These are phyloP conservation scores for Drosophila anceps DNA, from an alignment of 2,888 invertebrate genomes.

Conservation along the genomic window DNA sequence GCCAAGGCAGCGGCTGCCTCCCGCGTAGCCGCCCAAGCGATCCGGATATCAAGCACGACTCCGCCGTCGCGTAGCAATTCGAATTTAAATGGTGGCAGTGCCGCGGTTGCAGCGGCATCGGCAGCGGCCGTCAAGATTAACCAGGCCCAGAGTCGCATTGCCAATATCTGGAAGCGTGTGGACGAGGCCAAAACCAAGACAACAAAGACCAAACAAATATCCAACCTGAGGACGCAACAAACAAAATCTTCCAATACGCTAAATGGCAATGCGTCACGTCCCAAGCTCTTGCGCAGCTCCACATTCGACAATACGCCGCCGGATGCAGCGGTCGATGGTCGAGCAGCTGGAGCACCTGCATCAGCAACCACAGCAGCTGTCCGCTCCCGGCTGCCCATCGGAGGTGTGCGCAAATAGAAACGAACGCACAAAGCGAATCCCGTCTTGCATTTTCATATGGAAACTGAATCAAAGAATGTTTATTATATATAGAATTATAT, in stretches of 20 bases:
- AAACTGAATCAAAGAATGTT: conserved; percentile 61
- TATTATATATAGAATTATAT: conserved; percentile 35
- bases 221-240: conserved; percentile 67
- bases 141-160: conserved; percentile 84
- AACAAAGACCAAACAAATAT: conserved; percentile 31
- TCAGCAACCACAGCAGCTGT: neutral
- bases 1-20: conserved; percentile 70
- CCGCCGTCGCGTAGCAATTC: conserved; percentile 85
- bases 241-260: conserved; percentile 70
- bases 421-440: conserved; percentile 33
- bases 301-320: conserved; percentile 83
- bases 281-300: conserved; percentile 82
- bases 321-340: neutral
- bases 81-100: conserved; percentile 73
- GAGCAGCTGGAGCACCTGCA: neutral
- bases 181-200: conserved; percentile 80
- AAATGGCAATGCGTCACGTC: conserved; percentile 53
- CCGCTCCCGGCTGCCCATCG: conserved; percentile 68
- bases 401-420: conserved; percentile 60
- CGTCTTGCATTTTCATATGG: conserved; percentile 51
- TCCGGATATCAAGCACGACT: conserved; percentile 82
- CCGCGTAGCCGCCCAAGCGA: conserved; percentile 73
- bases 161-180: conserved; percentile 84
- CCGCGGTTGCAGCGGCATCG: conserved; percentile 58
- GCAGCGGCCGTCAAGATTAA: conserved; percentile 69